Evolutionary conservation across 2,113 vertebrate genomes (phyloP), one percentile per base, ranked within the genome.

Genomic region (Gnathonemus echidnorhynchus): DNA sequence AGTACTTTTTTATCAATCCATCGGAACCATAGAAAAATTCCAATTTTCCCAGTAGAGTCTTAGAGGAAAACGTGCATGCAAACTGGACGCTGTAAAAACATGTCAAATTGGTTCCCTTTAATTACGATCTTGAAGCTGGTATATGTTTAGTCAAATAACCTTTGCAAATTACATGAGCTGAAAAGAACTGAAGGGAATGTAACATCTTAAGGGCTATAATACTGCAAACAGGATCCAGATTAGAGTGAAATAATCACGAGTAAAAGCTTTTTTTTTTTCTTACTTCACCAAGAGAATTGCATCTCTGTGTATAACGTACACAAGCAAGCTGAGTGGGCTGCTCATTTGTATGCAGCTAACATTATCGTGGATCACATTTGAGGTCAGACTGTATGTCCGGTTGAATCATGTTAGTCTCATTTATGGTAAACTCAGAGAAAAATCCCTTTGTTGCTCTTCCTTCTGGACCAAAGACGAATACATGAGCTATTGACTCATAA

Each of bases 331-430:
- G 45, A 85, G 27, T 74, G 9, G n/a, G 93, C 94, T 93, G 95
- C 95, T 95, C 95, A 95, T 94, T 93, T 91, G 91, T 93, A 94
- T 94, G 93, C 93, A 94, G 94, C 93, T 94, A 93, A 93, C 93
- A 94, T 96, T 95, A 96, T 95, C 94, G 94, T 91, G 92, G 92
- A 93, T 92, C 93, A 93, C 91, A 83, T 91, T 92, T 92, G 89
- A 94, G 95, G 95, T 94, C 95, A 95, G 94, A 86, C 92, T 49
- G 24, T 45, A 80, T 35, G 74, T 70, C 74, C 35, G 35, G 11
- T 50, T 91, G 93, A 92, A 95, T 96, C 95, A 95, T 93, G 93
- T 93, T 93, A 90, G 94, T 93, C 94, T 95, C 90, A 91, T 90
- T 91, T 91, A 93, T 93, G 94, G 91, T 90, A 93, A 95, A 95